phyloP scores from a whole-genome alignment of 2,888 invertebrate genomes.

The Parnassius apollo region DNA sequence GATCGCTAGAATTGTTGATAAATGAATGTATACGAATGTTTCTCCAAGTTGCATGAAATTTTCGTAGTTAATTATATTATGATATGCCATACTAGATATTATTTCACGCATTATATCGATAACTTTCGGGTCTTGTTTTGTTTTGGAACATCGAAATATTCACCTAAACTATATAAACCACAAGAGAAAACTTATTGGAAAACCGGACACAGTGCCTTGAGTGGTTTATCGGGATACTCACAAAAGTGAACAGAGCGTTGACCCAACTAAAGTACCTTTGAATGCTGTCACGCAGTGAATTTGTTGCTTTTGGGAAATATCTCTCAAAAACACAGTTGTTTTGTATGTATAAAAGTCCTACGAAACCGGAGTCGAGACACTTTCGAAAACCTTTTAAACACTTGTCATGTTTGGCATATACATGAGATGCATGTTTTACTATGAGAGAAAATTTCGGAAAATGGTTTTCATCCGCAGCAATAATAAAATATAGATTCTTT shows the following conservation, averaged over 20 bases:
- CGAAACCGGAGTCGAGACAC: neutral
- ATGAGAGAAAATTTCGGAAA: neutral
- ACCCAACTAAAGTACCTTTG: conserved; percentile 2
- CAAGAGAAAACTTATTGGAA: neutral
- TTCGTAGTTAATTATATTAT: too few relatives aligned
- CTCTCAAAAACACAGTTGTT: neutral
- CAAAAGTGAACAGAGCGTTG: conserved; percentile 2
- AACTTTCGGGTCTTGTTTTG: too few relatives aligned
- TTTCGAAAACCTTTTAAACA: neutral
- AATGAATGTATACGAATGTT: too few relatives aligned
- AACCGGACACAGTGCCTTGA: neutral
- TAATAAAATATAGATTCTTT: neutral
- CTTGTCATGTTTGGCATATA: neutral
- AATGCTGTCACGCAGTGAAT: conserved; percentile 10
- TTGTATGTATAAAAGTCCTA: neutral
- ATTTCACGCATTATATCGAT: too few relatives aligned
- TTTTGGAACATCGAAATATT: too few relatives aligned
- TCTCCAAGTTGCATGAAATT: too few relatives aligned
- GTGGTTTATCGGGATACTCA: conserved; percentile 1
- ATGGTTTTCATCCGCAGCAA: neutral
- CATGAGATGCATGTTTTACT: too few relatives aligned
- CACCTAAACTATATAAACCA: neutral
- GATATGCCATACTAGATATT: too few relatives aligned
- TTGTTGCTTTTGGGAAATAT: neutral
- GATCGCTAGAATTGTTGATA: too few relatives aligned